phyloP scores from a whole-genome alignment of 2,113 vertebrate species.

The Phalacrocorax brasilianus region DNA sequence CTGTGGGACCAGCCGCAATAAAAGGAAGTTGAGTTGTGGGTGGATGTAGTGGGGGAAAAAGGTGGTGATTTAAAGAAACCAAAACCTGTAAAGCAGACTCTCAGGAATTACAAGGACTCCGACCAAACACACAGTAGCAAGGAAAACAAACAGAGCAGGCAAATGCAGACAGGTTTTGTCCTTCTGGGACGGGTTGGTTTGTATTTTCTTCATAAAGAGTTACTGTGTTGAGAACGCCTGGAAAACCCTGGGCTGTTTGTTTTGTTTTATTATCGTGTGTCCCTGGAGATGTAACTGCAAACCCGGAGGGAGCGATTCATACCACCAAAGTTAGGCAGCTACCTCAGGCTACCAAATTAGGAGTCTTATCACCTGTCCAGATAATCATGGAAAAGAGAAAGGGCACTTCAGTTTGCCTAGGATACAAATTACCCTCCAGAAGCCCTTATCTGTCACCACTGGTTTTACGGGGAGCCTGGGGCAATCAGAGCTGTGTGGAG shows the following conservation, averaged over 20 bases:
- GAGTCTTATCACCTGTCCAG: constrained; percentile 62
- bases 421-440: constrained; percentile 36
- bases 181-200: not conserved
- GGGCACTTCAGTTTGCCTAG: constrained; percentile 16
- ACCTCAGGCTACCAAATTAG: constrained; percentile 36
- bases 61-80: not conserved
- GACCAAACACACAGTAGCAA: not conserved
- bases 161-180: not conserved
- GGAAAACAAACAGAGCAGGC: not conserved
- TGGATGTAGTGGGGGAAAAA: not conserved
- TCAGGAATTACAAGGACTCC: not conserved
- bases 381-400: constrained; percentile 61
- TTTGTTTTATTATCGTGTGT: constrained; percentile 48
- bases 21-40: not conserved
- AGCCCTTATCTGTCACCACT: constrained; percentile 6
- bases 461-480: not conserved
- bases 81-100: not conserved
- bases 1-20: not conserved
- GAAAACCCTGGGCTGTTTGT: constrained; percentile 36
- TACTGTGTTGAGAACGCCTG: not conserved
- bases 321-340: constrained; percentile 25
- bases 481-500: fast-evolving
- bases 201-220: not conserved
- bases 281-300: constrained; percentile 64
- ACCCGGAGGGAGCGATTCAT: constrained; percentile 1